Evolutionary conservation across 2,888 invertebrate species (phyloP).

Genomic region (Eudemis profundana): DNA sequence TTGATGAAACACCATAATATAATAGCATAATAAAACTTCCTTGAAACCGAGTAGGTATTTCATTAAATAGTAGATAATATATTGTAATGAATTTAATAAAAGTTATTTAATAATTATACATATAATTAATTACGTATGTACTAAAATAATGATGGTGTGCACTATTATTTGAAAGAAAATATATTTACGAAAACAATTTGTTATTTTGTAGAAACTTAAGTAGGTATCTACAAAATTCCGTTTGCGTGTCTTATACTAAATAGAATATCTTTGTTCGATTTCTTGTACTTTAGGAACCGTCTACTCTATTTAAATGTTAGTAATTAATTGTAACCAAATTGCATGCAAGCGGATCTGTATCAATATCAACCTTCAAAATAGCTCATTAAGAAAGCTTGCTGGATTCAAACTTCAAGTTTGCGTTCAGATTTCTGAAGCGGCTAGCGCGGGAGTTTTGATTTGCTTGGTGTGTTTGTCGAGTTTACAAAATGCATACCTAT

Average conservation of each 20-base stretch:
- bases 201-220: conserved; percentile 53
- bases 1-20: conserved; percentile 83
- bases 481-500: neutral
- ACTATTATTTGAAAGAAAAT: conserved; percentile 56
- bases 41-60: conserved; percentile 71
- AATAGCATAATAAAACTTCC: conserved; percentile 77
- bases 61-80: conserved; percentile 67
- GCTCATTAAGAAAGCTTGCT: conserved; percentile 49
- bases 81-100: conserved; percentile 72
- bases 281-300: conserved; percentile 10
- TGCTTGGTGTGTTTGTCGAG: neutral
- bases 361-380: conserved; percentile 8
- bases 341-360: conserved; percentile 26
- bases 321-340: conserved; percentile 40
- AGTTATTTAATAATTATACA: conserved; percentile 66
- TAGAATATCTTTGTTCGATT: conserved; percentile 6
- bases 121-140: conserved; percentile 54
- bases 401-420: conserved; percentile 28
- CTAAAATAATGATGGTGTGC: conserved; percentile 62
- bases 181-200: conserved; percentile 51
- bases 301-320: conserved; percentile 38
- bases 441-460: neutral
- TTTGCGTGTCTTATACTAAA: conserved; percentile 41
- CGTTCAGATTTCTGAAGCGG: neutral
- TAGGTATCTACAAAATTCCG: conserved; percentile 47